Conservation (phyloP, 1,140 invertebrate species). For the Uloborus diversus region DNA sequence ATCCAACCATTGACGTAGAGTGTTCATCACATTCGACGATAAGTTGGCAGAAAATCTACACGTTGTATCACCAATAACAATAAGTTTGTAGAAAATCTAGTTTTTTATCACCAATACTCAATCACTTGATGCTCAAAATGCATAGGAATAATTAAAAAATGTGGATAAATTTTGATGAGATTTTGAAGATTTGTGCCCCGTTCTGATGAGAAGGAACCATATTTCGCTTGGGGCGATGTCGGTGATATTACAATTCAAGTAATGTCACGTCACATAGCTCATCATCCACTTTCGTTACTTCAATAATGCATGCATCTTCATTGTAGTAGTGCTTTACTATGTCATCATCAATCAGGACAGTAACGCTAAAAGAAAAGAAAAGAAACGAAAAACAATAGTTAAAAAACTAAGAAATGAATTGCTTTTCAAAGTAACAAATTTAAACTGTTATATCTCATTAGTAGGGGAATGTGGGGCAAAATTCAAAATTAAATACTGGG, state of each 20-base stretch:
- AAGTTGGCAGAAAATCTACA: too few relatives aligned
- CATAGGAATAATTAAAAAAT: slow-evolving; percentile 7
- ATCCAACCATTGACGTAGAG: too few relatives aligned
- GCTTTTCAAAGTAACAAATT: too few relatives aligned
- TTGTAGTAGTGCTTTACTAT: slow-evolving; percentile 98
- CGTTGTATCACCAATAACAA: too few relatives aligned
- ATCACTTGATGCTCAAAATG: too few relatives aligned
- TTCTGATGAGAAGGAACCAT: slow-evolving; percentile 38
- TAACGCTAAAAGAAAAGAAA: slow-evolving; percentile 77
- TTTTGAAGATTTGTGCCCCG: slow-evolving; percentile 9
- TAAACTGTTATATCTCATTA: too few relatives aligned
- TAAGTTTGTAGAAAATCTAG: too few relatives aligned
- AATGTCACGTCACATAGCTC: slow-evolving; percentile 68
- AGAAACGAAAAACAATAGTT: not conserved
- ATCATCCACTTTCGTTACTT: slow-evolving; percentile 69
- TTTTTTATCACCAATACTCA: too few relatives aligned
- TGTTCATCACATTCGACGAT: too few relatives aligned
- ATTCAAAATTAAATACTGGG: not conserved
- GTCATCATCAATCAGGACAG: slow-evolving; percentile 99
- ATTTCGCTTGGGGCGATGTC: not conserved
- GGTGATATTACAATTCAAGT: slow-evolving; percentile 63
- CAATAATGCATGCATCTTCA: slow-evolving; percentile 94
- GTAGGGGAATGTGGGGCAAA: not conserved
- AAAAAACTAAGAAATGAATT: not conserved
- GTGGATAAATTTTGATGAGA: slow-evolving; percentile 19